phyloP scores from a whole-genome alignment of 1,140 invertebrate genomes.

The Nymphalis io region DNA sequence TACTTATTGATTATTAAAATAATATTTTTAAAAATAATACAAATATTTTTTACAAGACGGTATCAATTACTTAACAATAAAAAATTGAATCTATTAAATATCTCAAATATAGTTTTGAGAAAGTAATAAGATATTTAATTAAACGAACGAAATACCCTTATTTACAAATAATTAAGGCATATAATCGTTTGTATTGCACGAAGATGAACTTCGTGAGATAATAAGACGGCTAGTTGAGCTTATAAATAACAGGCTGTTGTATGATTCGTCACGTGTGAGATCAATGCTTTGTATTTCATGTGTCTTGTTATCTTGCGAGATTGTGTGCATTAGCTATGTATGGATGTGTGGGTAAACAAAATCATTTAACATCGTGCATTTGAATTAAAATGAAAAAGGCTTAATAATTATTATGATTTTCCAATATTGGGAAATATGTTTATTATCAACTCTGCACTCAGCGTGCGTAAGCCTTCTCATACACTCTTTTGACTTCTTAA shows the following conservation, averaged over 20 bases:
- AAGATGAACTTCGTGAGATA: slow-evolving; percentile 38
- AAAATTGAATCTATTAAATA: slow-evolving; percentile 28
- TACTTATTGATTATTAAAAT: too few species aligned
- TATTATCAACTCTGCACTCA: too few species aligned
- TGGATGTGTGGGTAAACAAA: background rate
- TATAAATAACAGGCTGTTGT: slow-evolving; percentile 53
- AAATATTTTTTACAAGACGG: background rate
- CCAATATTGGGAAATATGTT: too few species aligned
- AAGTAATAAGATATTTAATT: background rate
- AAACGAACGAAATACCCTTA: background rate
- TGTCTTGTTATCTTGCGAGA: slow-evolving; percentile 28
- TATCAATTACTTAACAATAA: slow-evolving; percentile 26
- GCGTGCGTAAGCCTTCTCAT: too few species aligned
- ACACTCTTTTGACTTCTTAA: too few species aligned
- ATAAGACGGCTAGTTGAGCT: slow-evolving; percentile 49
- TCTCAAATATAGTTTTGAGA: background rate
- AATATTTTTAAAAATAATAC: too few species aligned
- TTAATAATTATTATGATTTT: too few species aligned
- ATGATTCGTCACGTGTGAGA: slow-evolving; percentile 38
- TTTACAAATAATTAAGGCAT: background rate
- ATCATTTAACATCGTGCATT: too few species aligned
- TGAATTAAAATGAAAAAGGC: too few species aligned
- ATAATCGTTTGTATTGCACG: slow-evolving; percentile 2
- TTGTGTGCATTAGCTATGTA: slow-evolving; percentile 1
- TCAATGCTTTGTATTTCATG: slow-evolving; percentile 27